Base-by-base conservation (phyloP, 2,888 invertebrate species). In the Cantharis rufa region DNA sequence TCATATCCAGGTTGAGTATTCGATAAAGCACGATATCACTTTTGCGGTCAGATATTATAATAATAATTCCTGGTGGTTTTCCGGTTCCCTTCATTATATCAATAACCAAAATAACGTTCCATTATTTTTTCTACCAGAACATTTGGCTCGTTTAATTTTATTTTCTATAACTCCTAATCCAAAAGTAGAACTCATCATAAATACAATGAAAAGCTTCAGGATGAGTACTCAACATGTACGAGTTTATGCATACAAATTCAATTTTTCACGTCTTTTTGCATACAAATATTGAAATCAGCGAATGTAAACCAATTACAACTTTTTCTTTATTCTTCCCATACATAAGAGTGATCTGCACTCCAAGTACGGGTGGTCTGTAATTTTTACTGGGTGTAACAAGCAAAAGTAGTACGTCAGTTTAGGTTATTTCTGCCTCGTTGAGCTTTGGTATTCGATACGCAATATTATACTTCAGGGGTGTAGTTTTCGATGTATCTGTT, bases 51-150 rank as follows among this genome's bases (percentile, higher is more conserved):
- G 66, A 62, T 77, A 69, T 79, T 68, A 70, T 79, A 81, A 80
- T 81, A 79, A 85, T 82, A 79, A 82, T 83, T 86, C 84, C 84
- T 84, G 82, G 86, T 79, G 86, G 86, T 86, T 86, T 86, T 83
- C 85, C 85, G 85, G 82, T 86, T 86, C 85, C 85, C 83, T 75
- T 21, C 18, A 63, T 21, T 66, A 48, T 48, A 66, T 21, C 64
- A 15, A 66, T 24, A 66, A 66, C 64, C n/a, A 48, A 48, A 48
- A 48, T 48, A 48, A 48, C n/a, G 13, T 28, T 32, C 3, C 13
- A 32, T 32, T 32, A n/a, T 32, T 32, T 32, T 32, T 32, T n/a
- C 13, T 13, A 32, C 13, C 4, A 7, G n/a, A 48, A 48, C 48
- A 48, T 48, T 48, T 48, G 48, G 48, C n/a, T 48, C n/a, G n/a